Conservation (phyloP, 2,797 vertebrate species). For the Discoglossus pictus region DNA sequence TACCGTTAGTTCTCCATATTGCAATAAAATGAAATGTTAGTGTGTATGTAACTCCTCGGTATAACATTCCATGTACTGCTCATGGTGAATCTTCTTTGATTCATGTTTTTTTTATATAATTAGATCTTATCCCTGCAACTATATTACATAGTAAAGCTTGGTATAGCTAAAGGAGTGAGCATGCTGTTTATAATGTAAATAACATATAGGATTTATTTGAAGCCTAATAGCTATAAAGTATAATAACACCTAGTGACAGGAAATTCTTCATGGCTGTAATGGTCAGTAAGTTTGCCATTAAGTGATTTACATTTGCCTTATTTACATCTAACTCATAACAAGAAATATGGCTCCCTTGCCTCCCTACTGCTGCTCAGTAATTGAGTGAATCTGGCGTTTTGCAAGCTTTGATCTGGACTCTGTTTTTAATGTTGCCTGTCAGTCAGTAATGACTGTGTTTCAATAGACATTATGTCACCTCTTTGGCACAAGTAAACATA, state of each 20-base stretch:
- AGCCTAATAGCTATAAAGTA: conserved; percentile 36
- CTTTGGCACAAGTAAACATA: conserved; percentile 67
- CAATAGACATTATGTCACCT: conserved; percentile 76
- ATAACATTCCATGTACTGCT: too few relatives aligned
- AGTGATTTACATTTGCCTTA: conserved; percentile 37
- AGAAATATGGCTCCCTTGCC: conserved; percentile 33
- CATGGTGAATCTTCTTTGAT: too few relatives aligned
- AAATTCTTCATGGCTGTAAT: conserved; percentile 41
- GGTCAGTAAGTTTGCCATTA: conserved; percentile 36
- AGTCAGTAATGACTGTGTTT: conserved; percentile 60
- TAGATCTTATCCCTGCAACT: too few relatives aligned
- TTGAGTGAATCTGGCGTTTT: conserved; percentile 45
- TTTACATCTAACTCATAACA: conserved; percentile 27
- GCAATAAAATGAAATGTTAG: too few relatives aligned
- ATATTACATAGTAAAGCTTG: too few relatives aligned
- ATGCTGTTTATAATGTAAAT: conserved; percentile 8
- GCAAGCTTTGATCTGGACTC: conserved; percentile 60
- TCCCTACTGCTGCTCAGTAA: conserved; percentile 38
- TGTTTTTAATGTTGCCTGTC: conserved; percentile 65
- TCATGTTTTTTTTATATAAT: too few relatives aligned
- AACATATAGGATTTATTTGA: conserved; percentile 14
- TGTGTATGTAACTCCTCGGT: too few relatives aligned
- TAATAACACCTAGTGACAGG: conserved; percentile 36
- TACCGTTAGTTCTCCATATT: too few relatives aligned
- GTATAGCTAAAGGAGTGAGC: too few relatives aligned